Evolutionary conservation across 2,888 invertebrate species (phyloP), one percentile per base, ranked within the genome.

Genomic region (Temnothorax ravouxi): DNA sequence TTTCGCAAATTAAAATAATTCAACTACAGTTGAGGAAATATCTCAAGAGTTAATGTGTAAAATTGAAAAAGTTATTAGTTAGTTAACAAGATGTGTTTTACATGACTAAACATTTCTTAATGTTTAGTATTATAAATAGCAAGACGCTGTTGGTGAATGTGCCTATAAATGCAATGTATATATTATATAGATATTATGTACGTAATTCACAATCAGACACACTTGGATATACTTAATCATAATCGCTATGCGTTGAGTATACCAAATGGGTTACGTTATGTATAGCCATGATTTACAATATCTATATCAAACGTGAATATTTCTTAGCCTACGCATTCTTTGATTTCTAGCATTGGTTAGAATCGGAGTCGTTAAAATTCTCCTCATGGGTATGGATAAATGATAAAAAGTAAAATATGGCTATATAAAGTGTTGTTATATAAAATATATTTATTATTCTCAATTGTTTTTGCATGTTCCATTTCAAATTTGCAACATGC

Each of bases 401-500:
- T 4, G 2, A 0, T 61, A 4, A 15, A 29, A 69, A 66, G 44
- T 25, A 52, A 69, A 41, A 25, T 34, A 21, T 21, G 2, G 18
- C n/a, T 74, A 44, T 44, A 29, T 29, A 34, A 61, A 34, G 21
- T 75, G 50, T 47, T 56, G 25, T 18, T n/a, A 62, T 38, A 11
- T 0, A 47, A 61, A 61, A 61, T 47, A 47, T 62, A 75, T 75
- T 61, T 47, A n/a, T n/a, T n/a, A 56, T 44, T 25, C 11, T 72
- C 0, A 21, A 5, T 38, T 54, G 4, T 64, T 21, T 71, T 52
- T 38, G 13, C 13, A 13, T 59, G 41, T 44, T 44, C 11, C 13
- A 72, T 44, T 72, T 59, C 44, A 72, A 59, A 25, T 18, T 44
- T 38, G 18, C 41, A 56, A 1, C 13, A 71, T 1, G 21, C 44